phyloP scores from a whole-genome alignment of 2,888 invertebrate genomes.

The Thyatira batis region DNA sequence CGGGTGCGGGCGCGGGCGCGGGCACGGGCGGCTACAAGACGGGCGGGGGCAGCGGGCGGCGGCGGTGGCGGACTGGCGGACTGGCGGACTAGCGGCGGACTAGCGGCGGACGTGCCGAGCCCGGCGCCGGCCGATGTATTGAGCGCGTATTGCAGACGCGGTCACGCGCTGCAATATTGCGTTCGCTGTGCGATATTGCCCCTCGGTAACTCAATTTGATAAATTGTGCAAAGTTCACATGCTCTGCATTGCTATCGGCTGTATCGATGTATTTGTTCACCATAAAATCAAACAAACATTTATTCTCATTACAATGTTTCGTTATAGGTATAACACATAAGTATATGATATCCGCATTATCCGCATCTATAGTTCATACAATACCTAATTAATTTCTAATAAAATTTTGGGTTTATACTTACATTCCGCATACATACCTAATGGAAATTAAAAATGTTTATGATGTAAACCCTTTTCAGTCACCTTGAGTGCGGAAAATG shows the following conservation, averaged over 20 bases:
- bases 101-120: conserved; percentile 74
- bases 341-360: too few relatives aligned
- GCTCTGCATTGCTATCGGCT: conserved; percentile 63
- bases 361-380: too few relatives aligned
- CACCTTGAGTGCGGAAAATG: too few relatives aligned
- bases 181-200: conserved; percentile 80
- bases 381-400: too few relatives aligned
- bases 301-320: too few relatives aligned
- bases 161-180: conserved; percentile 83
- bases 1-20: too few relatives aligned
- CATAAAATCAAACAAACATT: conserved; percentile 21
- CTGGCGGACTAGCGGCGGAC: conserved; percentile 33
- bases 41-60: conserved; percentile 47
- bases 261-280: conserved; percentile 54
- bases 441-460: too few relatives aligned
- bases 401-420: too few relatives aligned
- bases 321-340: too few relatives aligned
- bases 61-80: conserved; percentile 76
- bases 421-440: too few relatives aligned
- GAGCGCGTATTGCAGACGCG: conserved; percentile 83
- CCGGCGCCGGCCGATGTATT: conserved; percentile 81
- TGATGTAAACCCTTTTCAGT: too few relatives aligned
- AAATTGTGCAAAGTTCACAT: conserved; percentile 78
- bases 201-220: conserved; percentile 81
- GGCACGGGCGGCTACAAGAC: conserved; percentile 58